Conservation (phyloP, 64 coral and sea anemone species). For the Dendronephthya gigantea region DNA sequence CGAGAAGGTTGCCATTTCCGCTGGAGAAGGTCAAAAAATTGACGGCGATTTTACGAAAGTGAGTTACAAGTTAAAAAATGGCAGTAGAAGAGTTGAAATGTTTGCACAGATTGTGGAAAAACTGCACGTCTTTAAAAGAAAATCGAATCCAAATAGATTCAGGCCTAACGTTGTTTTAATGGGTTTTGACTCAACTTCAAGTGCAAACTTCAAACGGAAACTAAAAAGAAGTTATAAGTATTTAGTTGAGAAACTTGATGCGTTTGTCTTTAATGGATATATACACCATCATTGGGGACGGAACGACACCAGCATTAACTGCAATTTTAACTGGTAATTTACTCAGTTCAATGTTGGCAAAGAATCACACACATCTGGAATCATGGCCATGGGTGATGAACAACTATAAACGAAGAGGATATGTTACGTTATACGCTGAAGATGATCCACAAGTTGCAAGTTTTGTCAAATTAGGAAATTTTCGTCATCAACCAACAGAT, state of each 20-base stretch:
- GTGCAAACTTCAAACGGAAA: constrained; percentile 42
- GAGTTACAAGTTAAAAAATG: neutral
- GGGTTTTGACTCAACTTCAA: constrained; percentile 48
- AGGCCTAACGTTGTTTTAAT: constrained; percentile 32
- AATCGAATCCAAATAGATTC: neutral
- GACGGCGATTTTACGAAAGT: neutral
- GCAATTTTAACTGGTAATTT: constrained; percentile 37
- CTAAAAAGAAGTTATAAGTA: constrained; percentile 13
- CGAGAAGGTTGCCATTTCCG: neutral
- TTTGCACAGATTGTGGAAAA: neutral
- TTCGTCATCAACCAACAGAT: neutral
- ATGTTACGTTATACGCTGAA: constrained; percentile 40
- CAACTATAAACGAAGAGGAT: constrained; percentile 27
- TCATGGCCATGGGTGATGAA: constrained; percentile 49
- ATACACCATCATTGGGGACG: constrained; percentile 37
- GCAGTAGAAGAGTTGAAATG: neutral
- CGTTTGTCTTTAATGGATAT: constrained; percentile 49
- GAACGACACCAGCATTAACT: constrained; percentile 23
- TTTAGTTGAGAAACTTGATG: constrained; percentile 25
- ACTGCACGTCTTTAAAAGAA: neutral
- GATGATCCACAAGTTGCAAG: constrained; percentile 35
- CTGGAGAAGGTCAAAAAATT: neutral
- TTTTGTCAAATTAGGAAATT: neutral
- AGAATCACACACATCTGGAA: constrained; percentile 13
- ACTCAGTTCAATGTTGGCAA: neutral